A percentile compares a stretch with the other conserved stretches of the same genome.
phyloP scores from a whole-genome alignment of 2,113 vertebrate genomes.

The Mesocricetus auratus region DNA sequence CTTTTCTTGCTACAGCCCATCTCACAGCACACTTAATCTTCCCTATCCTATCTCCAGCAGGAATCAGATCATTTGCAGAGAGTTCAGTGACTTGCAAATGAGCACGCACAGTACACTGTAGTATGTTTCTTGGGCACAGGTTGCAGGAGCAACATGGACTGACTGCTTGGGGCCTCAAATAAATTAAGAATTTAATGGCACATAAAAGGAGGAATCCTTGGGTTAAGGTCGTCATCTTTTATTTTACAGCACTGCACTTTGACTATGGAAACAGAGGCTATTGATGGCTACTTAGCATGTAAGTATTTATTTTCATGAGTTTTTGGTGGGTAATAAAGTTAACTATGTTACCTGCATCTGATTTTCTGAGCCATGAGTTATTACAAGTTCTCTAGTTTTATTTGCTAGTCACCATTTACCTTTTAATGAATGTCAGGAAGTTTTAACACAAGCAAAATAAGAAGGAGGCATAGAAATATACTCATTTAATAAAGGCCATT shows the following conservation, averaged over 20 bases:
- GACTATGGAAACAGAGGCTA: conserved; percentile 95
- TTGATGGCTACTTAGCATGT: conserved; percentile 95
- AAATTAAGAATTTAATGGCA: conserved; percentile 87
- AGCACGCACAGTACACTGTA: conserved; percentile 80
- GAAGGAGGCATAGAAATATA: conserved; percentile 11
- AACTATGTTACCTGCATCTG: conserved; percentile 33
- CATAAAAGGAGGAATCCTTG: conserved; percentile 81
- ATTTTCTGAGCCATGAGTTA: neutral
- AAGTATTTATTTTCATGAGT: conserved; percentile 89
- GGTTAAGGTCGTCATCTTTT: conserved; percentile 87
- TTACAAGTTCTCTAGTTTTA: conserved; percentile 21
- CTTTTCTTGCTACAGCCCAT: conserved; percentile 72
- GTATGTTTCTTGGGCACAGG: conserved; percentile 85
- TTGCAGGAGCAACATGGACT: conserved; percentile 85
- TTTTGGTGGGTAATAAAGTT: conserved; percentile 68
- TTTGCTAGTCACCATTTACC: conserved; percentile 29
- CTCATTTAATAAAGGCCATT: conserved; percentile 6
- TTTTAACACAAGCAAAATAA: conserved; percentile 6
- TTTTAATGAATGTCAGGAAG: conserved; percentile 47
- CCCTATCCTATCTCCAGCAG: conserved; percentile 79
- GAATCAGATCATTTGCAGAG: conserved; percentile 84
- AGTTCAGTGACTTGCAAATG: conserved; percentile 84
- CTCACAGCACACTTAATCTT: conserved; percentile 80
- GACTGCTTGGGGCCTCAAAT: conserved; percentile 83
- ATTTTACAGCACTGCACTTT: conserved; percentile 92